Conservation (phyloP, 2,797 vertebrate species). For the Oreortyx pictus region DNA sequence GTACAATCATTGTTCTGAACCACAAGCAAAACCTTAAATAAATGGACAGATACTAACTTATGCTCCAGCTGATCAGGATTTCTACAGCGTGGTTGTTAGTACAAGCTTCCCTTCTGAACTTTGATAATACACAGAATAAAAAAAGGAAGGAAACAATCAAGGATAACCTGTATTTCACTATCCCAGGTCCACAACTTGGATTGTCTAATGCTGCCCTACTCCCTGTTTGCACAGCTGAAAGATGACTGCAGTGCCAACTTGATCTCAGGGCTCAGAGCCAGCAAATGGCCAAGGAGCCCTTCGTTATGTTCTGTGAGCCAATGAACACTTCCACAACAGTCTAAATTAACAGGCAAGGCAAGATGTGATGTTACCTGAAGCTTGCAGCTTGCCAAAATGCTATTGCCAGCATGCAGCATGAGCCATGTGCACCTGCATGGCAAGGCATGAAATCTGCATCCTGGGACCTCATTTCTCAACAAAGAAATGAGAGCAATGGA, state of each 20-base stretch:
- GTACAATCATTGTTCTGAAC: conserved; percentile 10
- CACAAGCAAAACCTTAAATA: conserved; percentile 32
- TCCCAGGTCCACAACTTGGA: conserved; percentile 5
- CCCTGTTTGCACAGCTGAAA: not conserved
- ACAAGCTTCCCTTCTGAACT: conserved; percentile 39
- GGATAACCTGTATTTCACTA: not conserved
- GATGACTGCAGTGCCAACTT: not conserved
- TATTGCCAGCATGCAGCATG: fast-evolving
- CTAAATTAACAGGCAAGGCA: not conserved
- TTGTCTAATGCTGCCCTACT: not conserved
- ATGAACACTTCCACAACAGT: not conserved
- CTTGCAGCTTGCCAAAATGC: not conserved
- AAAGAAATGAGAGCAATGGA: not conserved
- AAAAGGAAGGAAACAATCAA: not conserved
- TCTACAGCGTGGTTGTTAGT: not conserved
- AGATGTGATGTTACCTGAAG: not conserved
- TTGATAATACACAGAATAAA: not conserved
- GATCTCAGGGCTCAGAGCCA: not conserved
- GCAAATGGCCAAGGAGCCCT: not conserved
- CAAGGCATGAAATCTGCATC: not conserved
- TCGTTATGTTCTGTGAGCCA: not conserved
- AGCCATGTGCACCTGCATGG: fast-evolving
- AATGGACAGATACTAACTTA: conserved; percentile 60
- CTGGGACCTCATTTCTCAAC: not conserved
- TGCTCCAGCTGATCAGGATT: conserved; percentile 32